These are phyloP conservation scores for Cettia cetti DNA, from an alignment of 2,113 vertebrate species.

Conservation along the genomic window DNA sequence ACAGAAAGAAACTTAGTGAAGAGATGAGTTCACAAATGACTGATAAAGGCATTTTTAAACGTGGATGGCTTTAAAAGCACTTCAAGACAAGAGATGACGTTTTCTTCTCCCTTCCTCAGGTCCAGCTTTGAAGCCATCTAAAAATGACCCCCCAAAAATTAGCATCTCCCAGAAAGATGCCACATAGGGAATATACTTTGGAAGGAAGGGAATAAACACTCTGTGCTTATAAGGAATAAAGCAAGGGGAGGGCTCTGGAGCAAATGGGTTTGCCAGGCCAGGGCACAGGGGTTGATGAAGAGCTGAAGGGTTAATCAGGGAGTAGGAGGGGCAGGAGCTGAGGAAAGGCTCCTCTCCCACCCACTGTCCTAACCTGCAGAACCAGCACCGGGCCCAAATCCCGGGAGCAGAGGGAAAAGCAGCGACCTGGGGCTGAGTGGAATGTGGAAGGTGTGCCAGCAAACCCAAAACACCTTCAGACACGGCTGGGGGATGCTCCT, in stretches of 20 bases:
- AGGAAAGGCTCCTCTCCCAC: not conserved
- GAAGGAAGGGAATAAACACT: not conserved
- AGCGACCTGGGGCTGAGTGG: not conserved
- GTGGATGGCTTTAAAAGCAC: not conserved
- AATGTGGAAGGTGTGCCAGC: not conserved
- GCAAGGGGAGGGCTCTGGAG: not conserved
- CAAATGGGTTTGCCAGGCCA: not conserved
- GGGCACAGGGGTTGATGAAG: not conserved
- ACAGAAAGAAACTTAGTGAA: not conserved
- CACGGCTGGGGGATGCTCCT: not conserved
- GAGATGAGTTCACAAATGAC: not conserved
- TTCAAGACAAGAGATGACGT: not conserved
- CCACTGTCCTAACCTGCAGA: not conserved
- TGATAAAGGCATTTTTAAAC: not conserved
- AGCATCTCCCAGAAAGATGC: not conserved
- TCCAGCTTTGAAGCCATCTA: not conserved
- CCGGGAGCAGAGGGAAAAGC: not conserved
- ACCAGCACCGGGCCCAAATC: not conserved
- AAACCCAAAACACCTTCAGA: not conserved
- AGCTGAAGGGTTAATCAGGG: not conserved
- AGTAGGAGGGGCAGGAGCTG: not conserved
- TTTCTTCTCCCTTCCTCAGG: not conserved
- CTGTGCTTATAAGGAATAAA: not conserved
- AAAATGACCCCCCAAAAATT: not conserved
- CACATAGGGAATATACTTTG: rapidly evolving